Conservation (phyloP, 2,888 invertebrate species). For the Sinotaia quadrata region DNA sequence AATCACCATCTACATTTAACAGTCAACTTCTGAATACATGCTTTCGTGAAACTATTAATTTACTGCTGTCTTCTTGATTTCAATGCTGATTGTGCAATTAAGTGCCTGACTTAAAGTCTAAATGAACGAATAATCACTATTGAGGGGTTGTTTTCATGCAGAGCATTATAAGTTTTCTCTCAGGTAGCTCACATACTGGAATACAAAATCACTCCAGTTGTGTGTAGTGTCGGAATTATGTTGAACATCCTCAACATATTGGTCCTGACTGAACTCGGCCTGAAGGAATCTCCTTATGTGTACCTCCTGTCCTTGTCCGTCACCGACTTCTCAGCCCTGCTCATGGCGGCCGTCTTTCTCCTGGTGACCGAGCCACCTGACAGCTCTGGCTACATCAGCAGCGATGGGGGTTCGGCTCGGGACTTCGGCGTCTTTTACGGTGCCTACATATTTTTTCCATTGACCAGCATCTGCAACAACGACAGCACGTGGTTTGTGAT, state of each 20-base stretch:
- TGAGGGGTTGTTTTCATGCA: too few species aligned
- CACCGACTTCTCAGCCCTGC: slow-evolving; percentile 58
- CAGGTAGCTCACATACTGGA: slow-evolving; percentile 20
- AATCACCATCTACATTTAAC: too few species aligned
- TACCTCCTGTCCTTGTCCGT: slow-evolving; percentile 63
- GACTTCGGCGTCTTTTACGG: slow-evolving; percentile 58
- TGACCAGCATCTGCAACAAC: slow-evolving; percentile 61
- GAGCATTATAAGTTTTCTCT: too few species aligned
- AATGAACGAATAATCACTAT: too few species aligned
- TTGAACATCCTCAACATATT: slow-evolving; percentile 65
- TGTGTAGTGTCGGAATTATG: slow-evolving; percentile 65
- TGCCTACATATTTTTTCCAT: slow-evolving; percentile 58
- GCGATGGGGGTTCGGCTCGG: slow-evolving; percentile 37
- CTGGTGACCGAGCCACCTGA: slow-evolving; percentile 17
- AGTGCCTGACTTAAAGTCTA: too few species aligned
- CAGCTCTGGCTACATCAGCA: slow-evolving; percentile 30
- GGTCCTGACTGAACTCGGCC: slow-evolving; percentile 58
- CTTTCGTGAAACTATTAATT: too few species aligned
- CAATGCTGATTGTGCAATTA: too few species aligned
- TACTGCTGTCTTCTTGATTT: too few species aligned
- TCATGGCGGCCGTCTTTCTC: slow-evolving; percentile 55
- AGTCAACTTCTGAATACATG: too few species aligned
- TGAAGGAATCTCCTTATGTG: slow-evolving; percentile 67
- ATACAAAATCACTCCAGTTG: slow-evolving; percentile 54
- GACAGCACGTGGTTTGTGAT: slow-evolving; percentile 65